These are phyloP conservation scores for Apostichopus leukothele DNA, from an alignment of 53 echinoderm and acorn worm genomes.

Conservation along the genomic window DNA sequence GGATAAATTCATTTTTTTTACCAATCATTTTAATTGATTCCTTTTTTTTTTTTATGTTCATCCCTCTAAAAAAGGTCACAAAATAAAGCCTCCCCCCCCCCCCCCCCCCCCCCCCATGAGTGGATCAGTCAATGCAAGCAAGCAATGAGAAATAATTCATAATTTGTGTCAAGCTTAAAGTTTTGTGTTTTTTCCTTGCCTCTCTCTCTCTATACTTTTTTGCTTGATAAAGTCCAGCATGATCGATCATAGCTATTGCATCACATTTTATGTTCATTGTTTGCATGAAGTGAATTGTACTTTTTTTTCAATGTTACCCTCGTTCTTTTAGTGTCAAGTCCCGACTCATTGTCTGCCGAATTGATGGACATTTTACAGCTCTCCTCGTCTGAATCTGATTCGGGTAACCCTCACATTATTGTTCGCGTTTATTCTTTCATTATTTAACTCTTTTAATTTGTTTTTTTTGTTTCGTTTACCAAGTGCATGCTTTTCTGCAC, in stretches of 20 bases:
- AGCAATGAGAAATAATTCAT: too few relatives aligned
- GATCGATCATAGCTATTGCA: not conserved
- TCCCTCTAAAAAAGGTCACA: too few relatives aligned
- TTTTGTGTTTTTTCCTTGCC: not conserved
- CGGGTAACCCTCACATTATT: not conserved
- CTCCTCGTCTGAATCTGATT: constrained; percentile 12
- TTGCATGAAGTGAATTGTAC: not conserved
- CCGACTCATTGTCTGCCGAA: not conserved
- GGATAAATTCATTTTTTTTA: too few relatives aligned
- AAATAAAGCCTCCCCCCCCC: too few relatives aligned
- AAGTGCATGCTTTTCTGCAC: too few relatives aligned
- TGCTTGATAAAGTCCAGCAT: not conserved
- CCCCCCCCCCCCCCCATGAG: too few relatives aligned
- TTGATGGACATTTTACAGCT: not conserved
- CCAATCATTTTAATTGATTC: too few relatives aligned
- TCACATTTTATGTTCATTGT: not conserved
- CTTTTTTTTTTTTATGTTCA: too few relatives aligned
- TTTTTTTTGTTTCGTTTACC: too few relatives aligned
- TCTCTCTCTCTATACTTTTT: not conserved
- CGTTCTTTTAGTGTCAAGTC: not conserved
- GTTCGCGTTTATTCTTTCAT: not conserved
- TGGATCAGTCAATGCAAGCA: too few relatives aligned
- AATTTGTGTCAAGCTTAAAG: too few relatives aligned
- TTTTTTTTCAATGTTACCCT: not conserved
- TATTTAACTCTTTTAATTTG: not conserved